Evolutionary conservation across 2,113 vertebrate species (phyloP).

Genomic region (Ia io): DNA sequence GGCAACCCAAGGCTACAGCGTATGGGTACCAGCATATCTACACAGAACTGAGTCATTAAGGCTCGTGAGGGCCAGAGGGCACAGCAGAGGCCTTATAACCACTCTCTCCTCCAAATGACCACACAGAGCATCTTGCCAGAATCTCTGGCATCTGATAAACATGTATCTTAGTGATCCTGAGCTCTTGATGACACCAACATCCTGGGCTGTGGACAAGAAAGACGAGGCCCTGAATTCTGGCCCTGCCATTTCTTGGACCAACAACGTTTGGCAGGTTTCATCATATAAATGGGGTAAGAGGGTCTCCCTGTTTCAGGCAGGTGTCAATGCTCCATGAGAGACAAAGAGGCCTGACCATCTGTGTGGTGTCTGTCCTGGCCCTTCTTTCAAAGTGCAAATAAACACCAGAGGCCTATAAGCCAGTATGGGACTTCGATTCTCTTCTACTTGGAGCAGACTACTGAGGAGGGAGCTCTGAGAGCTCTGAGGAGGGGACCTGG

Average conservation of each 20-base stretch:
- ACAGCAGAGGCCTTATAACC: background rate
- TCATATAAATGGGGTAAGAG: background rate
- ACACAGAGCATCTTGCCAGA: background rate
- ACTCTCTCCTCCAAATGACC: background rate
- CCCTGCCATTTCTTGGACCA: background rate
- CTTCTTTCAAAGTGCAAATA: background rate
- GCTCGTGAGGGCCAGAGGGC: background rate
- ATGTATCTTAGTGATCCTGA: background rate
- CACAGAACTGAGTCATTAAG: background rate
- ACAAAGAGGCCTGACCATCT: background rate
- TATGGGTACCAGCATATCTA: background rate
- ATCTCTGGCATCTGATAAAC: background rate
- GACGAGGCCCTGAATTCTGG: background rate
- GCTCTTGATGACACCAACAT: background rate
- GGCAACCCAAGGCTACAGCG: background rate
- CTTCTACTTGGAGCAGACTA: background rate
- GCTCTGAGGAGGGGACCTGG: background rate
- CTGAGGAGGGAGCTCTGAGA: background rate
- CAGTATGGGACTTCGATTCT: background rate
- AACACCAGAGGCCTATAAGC: background rate
- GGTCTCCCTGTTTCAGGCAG: background rate
- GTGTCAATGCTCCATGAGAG: background rate
- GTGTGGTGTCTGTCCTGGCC: background rate
- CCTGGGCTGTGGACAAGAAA: background rate
- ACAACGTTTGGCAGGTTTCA: background rate